Conservation (phyloP, 2,797 vertebrate species). For the Prionace glauca region DNA sequence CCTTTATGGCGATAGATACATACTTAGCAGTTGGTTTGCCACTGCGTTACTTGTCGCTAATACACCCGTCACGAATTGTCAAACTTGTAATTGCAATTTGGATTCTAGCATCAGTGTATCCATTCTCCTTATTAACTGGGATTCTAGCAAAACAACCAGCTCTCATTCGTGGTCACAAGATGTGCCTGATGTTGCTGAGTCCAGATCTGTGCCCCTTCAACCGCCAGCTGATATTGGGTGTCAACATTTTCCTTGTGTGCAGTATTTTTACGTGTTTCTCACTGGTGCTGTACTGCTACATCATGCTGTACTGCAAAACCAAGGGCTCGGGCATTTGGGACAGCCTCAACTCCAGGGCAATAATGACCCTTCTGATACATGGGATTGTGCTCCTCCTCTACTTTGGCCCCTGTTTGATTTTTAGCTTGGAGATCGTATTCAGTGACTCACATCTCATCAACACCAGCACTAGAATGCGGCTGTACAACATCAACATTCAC, state of each 20-base stretch:
- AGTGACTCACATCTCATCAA: slow-evolving; percentile 45
- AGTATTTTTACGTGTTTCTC: slow-evolving; percentile 52
- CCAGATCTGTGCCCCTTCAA: slow-evolving; percentile 44
- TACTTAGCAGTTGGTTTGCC: slow-evolving; percentile 67
- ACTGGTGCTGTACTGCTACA: slow-evolving; percentile 67
- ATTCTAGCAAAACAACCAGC: slow-evolving; percentile 43
- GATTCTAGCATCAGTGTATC: slow-evolving; percentile 58
- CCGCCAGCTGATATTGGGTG: slow-evolving; percentile 39
- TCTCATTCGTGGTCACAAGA: slow-evolving; percentile 11
- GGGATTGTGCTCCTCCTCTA: slow-evolving; percentile 63
- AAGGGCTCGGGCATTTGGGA: slow-evolving; percentile 66
- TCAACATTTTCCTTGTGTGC: slow-evolving; percentile 56
- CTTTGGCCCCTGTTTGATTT: slow-evolving; percentile 61
- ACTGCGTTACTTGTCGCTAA: slow-evolving; percentile 57
- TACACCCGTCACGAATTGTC: slow-evolving; percentile 52
- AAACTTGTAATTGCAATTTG: slow-evolving; percentile 57
- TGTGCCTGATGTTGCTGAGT: slow-evolving; percentile 59
- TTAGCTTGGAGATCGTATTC: slow-evolving; percentile 57
- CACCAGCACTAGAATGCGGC: slow-evolving; percentile 54
- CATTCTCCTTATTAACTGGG: slow-evolving; percentile 55
- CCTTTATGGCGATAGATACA: slow-evolving; percentile 67
- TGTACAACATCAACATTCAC: slow-evolving; percentile 60
- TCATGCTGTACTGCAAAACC: slow-evolving; percentile 65
- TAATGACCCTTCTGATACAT: slow-evolving; percentile 64
- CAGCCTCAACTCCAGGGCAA: slow-evolving; percentile 64